Evolutionary conservation across 2,888 invertebrate genomes (phyloP).

Genomic region (Germaria angustata): DNA sequence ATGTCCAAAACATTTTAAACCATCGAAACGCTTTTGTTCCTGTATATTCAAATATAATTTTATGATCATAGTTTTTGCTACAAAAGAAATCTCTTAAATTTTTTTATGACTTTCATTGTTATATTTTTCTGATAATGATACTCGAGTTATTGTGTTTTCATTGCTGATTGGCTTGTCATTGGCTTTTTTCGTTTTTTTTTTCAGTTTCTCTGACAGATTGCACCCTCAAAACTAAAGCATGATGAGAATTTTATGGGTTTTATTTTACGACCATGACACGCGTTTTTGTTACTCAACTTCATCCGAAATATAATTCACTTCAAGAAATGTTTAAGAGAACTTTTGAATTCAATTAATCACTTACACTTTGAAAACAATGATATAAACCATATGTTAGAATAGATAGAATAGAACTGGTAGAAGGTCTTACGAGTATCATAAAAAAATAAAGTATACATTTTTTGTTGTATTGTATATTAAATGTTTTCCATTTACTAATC

Average conservation of each 20-base stretch:
- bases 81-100: not conserved
- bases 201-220: not conserved
- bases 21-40: not conserved
- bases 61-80: not conserved
- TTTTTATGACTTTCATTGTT: constrained; percentile 26
- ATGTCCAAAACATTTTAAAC: not conserved
- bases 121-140: not conserved
- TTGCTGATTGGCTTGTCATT: constrained; percentile 41
- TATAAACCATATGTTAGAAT: no score
- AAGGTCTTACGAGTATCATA: no score
- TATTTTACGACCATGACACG: constrained; percentile 40
- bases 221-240: constrained; percentile 6
- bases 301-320: no score
- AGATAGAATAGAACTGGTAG: no score
- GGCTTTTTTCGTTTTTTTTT: not conserved
- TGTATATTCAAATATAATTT: constrained; percentile 37
- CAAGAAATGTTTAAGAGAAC: no score
- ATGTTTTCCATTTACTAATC: no score
- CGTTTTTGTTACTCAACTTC: not conserved
- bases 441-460: no score
- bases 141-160: constrained; percentile 2
- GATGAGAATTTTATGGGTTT: constrained; percentile 11
- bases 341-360: no score
- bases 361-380: no score
- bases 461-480: no score